A percentile compares a stretch with the other conserved stretches of the same genome.
Conservation (phyloP, 2,113 vertebrate species). For the Rhinogobius similis region DNA sequence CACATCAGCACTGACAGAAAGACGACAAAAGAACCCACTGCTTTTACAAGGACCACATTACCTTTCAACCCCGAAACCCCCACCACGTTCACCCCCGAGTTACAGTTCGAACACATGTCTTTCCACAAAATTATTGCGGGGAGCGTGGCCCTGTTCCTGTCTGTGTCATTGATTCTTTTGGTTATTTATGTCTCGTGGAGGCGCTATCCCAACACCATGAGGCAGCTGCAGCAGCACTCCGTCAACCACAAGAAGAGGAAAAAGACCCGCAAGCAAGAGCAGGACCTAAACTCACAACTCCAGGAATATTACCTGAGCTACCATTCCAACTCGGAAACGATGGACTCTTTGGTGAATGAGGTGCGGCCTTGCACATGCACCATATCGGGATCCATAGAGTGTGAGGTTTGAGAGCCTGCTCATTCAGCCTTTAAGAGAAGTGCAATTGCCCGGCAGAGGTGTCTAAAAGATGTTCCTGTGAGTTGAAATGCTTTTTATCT, state of each 20-base stretch:
- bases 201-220: conserved; percentile 94
- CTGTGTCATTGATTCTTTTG: conserved; percentile 92
- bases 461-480: conserved; percentile 71
- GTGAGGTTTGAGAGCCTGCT: conserved; percentile 91
- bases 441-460: conserved; percentile 80
- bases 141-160: conserved; percentile 93
- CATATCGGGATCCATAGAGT: conserved; percentile 97
- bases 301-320: conserved; percentile 99
- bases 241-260: conserved; percentile 92
- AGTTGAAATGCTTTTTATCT: conserved; percentile 48
- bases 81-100: conserved; percentile 79
- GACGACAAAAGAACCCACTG: conserved; percentile 29
- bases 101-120: conserved; percentile 91
- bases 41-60: conserved; percentile 23
- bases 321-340: conserved; percentile 92
- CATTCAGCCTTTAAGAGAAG: conserved; percentile 70
- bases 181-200: conserved; percentile 98
- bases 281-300: conserved; percentile 91
- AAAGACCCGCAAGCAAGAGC: conserved; percentile 89
- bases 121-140: conserved; percentile 97
- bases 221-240: conserved; percentile 92
- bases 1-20: conserved; percentile 65
- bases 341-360: conserved; percentile 93
- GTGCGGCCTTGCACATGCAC: conserved; percentile 93
- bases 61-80: conserved; percentile 56